Conservation (phyloP, 2,113 vertebrate species). For the Mormoops blainvillei region DNA sequence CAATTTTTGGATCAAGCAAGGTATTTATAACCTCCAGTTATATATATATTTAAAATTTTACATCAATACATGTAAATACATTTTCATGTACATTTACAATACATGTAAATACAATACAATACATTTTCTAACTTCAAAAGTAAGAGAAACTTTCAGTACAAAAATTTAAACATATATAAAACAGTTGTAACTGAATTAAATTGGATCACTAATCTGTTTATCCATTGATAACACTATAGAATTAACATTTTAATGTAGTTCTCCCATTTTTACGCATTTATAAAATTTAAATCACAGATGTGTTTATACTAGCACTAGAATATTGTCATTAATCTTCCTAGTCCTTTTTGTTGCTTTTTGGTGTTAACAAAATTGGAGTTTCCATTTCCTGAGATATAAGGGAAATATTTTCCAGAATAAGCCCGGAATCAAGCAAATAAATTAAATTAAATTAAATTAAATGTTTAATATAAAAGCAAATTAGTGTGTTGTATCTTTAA, state of each 20-base stretch:
- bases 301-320: neutral
- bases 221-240: neutral
- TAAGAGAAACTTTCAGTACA: neutral
- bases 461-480: slow-evolving; percentile 71
- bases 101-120: too few relatives aligned
- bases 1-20: neutral
- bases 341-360: neutral
- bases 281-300: neutral
- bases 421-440: neutral
- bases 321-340: neutral
- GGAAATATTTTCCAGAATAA: slow-evolving; percentile 38
- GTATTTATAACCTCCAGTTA: neutral
- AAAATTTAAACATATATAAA: neutral
- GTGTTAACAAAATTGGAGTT: slow-evolving; percentile 1
- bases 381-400: neutral
- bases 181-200: neutral
- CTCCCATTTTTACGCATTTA: neutral
- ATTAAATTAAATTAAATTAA: slow-evolving; percentile 68
- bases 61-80: neutral
- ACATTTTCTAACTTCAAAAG: neutral
- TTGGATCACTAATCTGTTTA: neutral
- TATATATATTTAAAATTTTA: neutral
- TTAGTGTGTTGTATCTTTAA: slow-evolving; percentile 57
- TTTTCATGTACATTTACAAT: too few relatives aligned
- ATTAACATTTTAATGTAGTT: neutral